These are phyloP conservation scores for Dendrolimus pini DNA, from an alignment of 2,888 invertebrate species.

Conservation along the genomic window DNA sequence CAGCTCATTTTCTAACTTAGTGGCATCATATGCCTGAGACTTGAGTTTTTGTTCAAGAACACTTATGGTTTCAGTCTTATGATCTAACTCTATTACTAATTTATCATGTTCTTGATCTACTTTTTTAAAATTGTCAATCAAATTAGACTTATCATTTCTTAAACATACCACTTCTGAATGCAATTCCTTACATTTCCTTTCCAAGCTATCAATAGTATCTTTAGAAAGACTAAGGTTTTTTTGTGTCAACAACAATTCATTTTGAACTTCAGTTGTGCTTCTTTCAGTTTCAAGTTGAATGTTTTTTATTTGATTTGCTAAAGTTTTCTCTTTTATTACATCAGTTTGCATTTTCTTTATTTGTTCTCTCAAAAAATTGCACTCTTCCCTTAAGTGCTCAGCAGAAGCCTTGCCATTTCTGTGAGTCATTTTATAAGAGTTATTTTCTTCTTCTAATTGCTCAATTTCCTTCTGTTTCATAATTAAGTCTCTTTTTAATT, in stretches of 20 bases:
- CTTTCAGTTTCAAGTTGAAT: constrained; percentile 87
- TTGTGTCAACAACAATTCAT: constrained; percentile 79
- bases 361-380: constrained; percentile 60
- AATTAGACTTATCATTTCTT: constrained; percentile 78
- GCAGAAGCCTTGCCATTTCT: constrained; percentile 60
- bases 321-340: constrained; percentile 65
- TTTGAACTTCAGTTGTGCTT: constrained; percentile 81
- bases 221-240: constrained; percentile 78
- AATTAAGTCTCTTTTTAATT: constrained; percentile 56
- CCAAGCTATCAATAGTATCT: constrained; percentile 73
- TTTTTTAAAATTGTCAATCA: constrained; percentile 78
- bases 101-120: constrained; percentile 85
- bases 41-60: constrained; percentile 80
- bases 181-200: constrained; percentile 75
- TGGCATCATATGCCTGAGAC: constrained; percentile 73
- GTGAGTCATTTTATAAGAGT: constrained; percentile 61
- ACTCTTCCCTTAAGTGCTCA: constrained; percentile 61
- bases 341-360: constrained; percentile 64
- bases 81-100: constrained; percentile 80
- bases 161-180: constrained; percentile 78
- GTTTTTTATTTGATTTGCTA: constrained; percentile 76
- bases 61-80: constrained; percentile 82
- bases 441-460: constrained; percentile 62
- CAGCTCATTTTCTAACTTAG: constrained; percentile 71
- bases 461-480: constrained; percentile 61